Evolutionary conservation across 2,797 vertebrate species (phyloP).

Genomic region (Esox masquinongy): DNA sequence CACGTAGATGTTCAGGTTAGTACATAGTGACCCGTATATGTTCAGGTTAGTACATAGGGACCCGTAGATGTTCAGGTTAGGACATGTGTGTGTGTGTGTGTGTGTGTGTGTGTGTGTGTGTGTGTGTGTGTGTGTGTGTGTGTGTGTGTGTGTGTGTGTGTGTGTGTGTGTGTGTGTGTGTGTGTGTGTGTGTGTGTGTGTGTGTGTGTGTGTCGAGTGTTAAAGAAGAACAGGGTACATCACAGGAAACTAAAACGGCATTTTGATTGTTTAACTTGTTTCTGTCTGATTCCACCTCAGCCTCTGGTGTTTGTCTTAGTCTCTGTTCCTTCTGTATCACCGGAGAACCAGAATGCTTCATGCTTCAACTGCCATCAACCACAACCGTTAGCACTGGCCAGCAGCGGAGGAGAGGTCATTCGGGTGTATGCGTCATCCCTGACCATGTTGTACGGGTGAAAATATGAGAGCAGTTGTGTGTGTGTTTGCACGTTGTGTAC

Average conservation of each 20-base stretch:
- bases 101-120: conserved; percentile 36
- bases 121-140: conserved; percentile 46
- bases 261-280: background rate
- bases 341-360: background rate
- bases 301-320: background rate
- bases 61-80: too few species aligned
- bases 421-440: conserved; percentile 63
- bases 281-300: background rate
- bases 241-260: background rate
- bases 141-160: conserved; percentile 46
- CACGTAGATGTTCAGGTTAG: too few species aligned
- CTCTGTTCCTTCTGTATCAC: background rate
- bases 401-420: conserved; percentile 39
- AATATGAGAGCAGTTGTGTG: conserved; percentile 14
- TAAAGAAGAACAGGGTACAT: background rate
- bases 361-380: conserved; percentile 25
- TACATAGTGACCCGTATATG: too few species aligned
- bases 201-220: background rate
- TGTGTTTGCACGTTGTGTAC: background rate
- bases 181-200: background rate
- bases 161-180: conserved; percentile 14
- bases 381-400: conserved; percentile 23
- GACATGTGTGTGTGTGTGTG: conserved; percentile 20
- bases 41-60: too few species aligned
- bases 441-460: conserved; percentile 31